These are phyloP conservation scores for Chrysogorgia sp. DNA, from an alignment of 92 coral and sea anemone species.

Conservation along the genomic window DNA sequence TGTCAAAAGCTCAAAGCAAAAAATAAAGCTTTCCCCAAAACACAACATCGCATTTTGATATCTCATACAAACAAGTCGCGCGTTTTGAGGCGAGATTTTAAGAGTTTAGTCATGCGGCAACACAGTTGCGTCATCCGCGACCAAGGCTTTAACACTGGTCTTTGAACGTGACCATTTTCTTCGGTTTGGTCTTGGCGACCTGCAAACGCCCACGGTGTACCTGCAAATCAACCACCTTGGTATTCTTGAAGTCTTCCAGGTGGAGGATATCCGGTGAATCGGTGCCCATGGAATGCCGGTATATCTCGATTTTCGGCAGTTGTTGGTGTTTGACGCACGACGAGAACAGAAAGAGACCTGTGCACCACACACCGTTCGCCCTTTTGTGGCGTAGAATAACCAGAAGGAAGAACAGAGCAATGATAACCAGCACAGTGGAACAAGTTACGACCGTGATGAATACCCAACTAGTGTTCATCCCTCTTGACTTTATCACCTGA, in stretches of 20 bases:
- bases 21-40: too few relatives aligned
- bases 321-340: background rate
- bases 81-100: too few relatives aligned
- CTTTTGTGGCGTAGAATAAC: conserved; percentile 22
- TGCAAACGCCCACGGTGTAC: conserved; percentile 29
- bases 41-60: too few relatives aligned
- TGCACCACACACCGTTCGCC: conserved; percentile 29
- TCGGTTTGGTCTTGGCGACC: conserved; percentile 4
- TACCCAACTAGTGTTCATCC: background rate
- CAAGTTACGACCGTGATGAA: conserved; percentile 4
- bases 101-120: too few relatives aligned
- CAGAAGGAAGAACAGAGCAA: conserved; percentile 1
- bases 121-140: too few relatives aligned
- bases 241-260: conserved; percentile 80
- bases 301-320: conserved; percentile 72
- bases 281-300: conserved; percentile 85
- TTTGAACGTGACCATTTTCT: conserved; percentile 33
- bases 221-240: conserved; percentile 50
- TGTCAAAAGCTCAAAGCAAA: too few relatives aligned
- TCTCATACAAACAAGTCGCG: background rate
- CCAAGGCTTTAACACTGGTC: background rate
- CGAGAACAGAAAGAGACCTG: background rate
- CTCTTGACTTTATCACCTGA: background rate
- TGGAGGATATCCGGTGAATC: conserved; percentile 94
- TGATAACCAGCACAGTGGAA: conserved; percentile 4